Evolutionary conservation across 2,888 invertebrate species (phyloP), one percentile per base, ranked within the genome.

Genomic region (Stenchaetothrips biformis): DNA sequence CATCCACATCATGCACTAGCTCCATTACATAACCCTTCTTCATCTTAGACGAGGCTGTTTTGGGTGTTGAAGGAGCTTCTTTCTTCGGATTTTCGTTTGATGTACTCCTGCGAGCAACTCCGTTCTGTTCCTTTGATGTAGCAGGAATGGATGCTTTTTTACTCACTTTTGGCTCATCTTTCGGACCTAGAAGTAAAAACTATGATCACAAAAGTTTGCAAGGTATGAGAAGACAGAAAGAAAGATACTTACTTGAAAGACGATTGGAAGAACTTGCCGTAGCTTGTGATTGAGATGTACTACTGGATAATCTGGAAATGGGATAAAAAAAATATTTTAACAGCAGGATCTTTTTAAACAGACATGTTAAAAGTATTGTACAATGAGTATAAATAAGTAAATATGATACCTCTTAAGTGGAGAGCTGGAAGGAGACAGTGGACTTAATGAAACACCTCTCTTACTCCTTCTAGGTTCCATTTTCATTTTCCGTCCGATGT

Each of bases 401-500:
- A 4, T 53, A 6, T 53, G 4, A 53, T 53, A 53, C 53, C 53
- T 53, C 37, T 37, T 37, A 37, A 4, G 37, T 7, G 53, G 6
- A 53, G 53, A 9, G 53, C 16, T 9, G 18, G 18, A 25, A 8
- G 67, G 67, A 11, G 67, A 74, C 25, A 18, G 16, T 18, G 25
- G 67, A 74, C 11, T 21, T 11, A 11, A 7, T 4, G 67, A 74
- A n/a, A 74, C 11, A 25, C 67, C 67, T 25, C 67, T 21, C 8
- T 21, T 21, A 21, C 67, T 74, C 25, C 67, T 74, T n/a, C 67
- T 21, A 74, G 67, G 67, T 74, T 74, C 79, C n/a, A 67, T 18
- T 37, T 67, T 59, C 67, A 79, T 79, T 59, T 79, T 79, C 7
- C 67, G 67, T 4, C 74, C 79, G 1, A 79, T 59, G 18, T 67